Evolutionary conservation across 2,797 vertebrate genomes (phyloP), one percentile per base, ranked within the genome.

Genomic region (Chloroceryle amazona): DNA sequence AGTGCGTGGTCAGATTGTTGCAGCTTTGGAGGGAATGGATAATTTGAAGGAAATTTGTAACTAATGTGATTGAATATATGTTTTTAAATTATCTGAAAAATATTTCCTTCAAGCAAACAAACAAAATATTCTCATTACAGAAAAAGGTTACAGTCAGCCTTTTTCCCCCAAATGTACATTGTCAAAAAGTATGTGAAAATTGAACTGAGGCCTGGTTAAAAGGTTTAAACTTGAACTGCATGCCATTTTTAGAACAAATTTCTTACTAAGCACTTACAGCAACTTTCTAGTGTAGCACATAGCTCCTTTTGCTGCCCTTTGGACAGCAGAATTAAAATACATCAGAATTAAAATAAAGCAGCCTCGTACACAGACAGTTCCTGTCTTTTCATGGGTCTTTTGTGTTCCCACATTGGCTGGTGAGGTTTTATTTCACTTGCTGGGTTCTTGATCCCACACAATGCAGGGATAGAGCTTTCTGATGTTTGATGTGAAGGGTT

Each of bases 21-120:
- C 42, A 73, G 67, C 47, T 94, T 81, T 62, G 62, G 80, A 83
- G 31, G 16, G 82, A 68, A 46, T 79, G 11, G 88, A 71, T 90
- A 66, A 46, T 62, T 79, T 55, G 73, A 79, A 90, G 42, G 44
- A 70, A 57, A 74, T 89, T 89, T 71, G 21, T 70, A 22, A 78
- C 52, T 44, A 41, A 41, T 23, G 11, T n/a, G 20, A 25, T 13
- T 46, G 28, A 19, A 29, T 81, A 17, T 44, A 25, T 62, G 23
- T 11, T 85, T 68, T 70, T 55, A 47, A 58, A 19, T 28, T 54
- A 29, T 29, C 82, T 89, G 51, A 57, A 63, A 93, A 73, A 33
- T 65, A 51, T 49, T 86, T 75, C 29, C 55, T 73, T 65, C 33
- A 72, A 81, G 63, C 37, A 51, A 51, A 7, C 19, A 54, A 73